Conservation (phyloP, 2,113 vertebrate genomes). For the Variabilichromis moorii region DNA sequence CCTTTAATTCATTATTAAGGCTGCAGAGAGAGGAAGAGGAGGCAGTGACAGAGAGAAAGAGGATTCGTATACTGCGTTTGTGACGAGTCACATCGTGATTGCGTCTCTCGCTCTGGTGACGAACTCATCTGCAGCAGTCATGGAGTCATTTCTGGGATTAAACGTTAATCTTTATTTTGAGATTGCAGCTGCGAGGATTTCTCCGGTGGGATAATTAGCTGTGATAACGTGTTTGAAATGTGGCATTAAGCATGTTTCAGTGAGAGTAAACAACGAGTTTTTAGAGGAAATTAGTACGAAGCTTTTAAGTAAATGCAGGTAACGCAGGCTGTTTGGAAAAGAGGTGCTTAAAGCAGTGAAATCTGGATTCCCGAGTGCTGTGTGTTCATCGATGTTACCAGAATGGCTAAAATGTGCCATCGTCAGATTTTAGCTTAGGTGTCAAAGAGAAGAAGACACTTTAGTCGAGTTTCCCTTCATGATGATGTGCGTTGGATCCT, state of each 20-base stretch:
- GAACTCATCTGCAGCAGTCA: accelerated
- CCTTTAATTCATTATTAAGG: background rate
- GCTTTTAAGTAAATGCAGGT: background rate
- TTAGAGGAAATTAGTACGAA: background rate
- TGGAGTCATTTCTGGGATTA: background rate
- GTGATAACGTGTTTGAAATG: background rate
- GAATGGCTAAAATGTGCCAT: background rate
- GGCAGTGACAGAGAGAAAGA: background rate
- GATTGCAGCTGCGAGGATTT: background rate
- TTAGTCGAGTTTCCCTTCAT: background rate
- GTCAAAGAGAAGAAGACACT: background rate
- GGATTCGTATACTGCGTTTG: background rate
- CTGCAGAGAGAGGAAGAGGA: background rate
- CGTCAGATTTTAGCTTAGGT: background rate
- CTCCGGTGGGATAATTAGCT: background rate
- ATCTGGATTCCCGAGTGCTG: accelerated
- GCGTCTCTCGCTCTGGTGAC: background rate
- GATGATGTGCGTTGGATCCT: no score
- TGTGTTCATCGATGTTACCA: background rate
- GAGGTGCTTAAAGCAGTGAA: background rate
- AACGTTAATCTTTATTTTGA: background rate
- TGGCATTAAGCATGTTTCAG: background rate
- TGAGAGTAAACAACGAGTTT: background rate
- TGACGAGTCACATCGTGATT: background rate
- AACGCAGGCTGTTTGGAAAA: background rate